Conservation (phyloP, 2,888 invertebrate genomes). For the Gastracanthus pulcherrimus region DNA sequence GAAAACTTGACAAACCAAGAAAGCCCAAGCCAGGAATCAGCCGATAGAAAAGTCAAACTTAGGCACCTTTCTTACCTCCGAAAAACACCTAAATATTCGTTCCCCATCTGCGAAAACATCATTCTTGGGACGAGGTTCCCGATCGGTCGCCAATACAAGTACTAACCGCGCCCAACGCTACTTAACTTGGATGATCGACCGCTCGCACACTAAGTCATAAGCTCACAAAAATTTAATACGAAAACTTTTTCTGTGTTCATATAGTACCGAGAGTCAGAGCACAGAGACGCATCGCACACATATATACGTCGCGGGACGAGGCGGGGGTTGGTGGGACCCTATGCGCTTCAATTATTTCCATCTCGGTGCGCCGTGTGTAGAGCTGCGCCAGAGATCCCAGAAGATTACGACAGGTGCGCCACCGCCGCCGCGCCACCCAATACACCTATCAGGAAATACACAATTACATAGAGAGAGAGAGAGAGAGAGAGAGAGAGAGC, state of each 20-base stretch:
- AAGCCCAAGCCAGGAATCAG: no score
- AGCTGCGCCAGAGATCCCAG: neutral
- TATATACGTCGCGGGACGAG: neutral
- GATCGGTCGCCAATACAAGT: no score
- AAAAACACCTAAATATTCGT: no score
- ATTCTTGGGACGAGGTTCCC: no score
- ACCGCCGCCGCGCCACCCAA: neutral
- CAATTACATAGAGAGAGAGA: neutral
- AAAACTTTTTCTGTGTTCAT: neutral
- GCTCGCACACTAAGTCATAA: no score
- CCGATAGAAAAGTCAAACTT: no score
- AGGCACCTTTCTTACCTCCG: no score
- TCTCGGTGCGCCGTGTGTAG: neutral
- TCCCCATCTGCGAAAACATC: no score
- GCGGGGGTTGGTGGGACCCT: neutral
- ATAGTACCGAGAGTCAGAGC: neutral
- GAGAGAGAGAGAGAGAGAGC: neutral
- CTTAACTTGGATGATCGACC: no score
- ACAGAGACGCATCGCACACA: neutral
- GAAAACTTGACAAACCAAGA: no score
- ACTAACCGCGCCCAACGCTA: no score
- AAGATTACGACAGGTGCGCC: conserved; percentile 13
- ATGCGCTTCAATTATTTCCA: conserved; percentile 30
- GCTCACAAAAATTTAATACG: neutral
- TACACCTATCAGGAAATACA: neutral